Conservation (phyloP, 1,140 invertebrate genomes). For the Macrocentrus cingulum region DNA sequence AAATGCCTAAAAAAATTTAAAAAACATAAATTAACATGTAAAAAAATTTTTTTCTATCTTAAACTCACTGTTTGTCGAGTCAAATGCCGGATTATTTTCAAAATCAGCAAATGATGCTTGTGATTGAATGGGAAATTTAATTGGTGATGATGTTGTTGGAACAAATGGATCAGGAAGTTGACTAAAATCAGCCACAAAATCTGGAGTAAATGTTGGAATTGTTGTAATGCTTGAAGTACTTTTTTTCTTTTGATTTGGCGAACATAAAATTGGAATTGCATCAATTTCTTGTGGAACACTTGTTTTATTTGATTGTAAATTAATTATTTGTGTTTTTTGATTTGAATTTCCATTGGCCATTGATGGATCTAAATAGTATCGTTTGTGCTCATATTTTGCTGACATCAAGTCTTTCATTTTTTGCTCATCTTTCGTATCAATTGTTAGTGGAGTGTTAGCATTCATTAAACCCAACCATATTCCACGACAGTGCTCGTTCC, state of each 20-base stretch:
- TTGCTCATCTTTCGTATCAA: conserved; percentile 81
- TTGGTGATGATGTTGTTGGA: conserved; percentile 34
- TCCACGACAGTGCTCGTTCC: conserved; percentile 90
- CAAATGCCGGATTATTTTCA: conserved; percentile 72
- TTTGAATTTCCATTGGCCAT: conserved; percentile 52
- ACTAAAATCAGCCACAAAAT: conserved; percentile 70
- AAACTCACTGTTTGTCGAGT: conserved; percentile 58
- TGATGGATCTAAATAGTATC: conserved; percentile 71
- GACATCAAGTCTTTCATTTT: conserved; percentile 88
- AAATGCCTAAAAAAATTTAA: conserved; percentile 44
- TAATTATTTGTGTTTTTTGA: conserved; percentile 44
- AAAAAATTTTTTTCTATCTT: no score
- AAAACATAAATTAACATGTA: conserved; percentile 22
- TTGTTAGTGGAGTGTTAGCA: conserved; percentile 46
- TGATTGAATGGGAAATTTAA: conserved; percentile 44
- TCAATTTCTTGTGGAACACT: conserved; percentile 43
- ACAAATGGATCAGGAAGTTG: conserved; percentile 55
- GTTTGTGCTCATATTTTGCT: conserved; percentile 90
- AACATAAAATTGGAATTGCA: conserved; percentile 33
- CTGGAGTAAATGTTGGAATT: conserved; percentile 52
- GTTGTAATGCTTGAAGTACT: conserved; percentile 24
- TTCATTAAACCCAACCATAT: conserved; percentile 89
- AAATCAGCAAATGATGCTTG: conserved; percentile 70
- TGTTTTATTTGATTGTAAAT: conserved; percentile 32
- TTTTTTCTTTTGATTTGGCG: conserved; percentile 34